Conservation (phyloP, 2,888 invertebrate species). For the Dyspetes luteomarginatus region DNA sequence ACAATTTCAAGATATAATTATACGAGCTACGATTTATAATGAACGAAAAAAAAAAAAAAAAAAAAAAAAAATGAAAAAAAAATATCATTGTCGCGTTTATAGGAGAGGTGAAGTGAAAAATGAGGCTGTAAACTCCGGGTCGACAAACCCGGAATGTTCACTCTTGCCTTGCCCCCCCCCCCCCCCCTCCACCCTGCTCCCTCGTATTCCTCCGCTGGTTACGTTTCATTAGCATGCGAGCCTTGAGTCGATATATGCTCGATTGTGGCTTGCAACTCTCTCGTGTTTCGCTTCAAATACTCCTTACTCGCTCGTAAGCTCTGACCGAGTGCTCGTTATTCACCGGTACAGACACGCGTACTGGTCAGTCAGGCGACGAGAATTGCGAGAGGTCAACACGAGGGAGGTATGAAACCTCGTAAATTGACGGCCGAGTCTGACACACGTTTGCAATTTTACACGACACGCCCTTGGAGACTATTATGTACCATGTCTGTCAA, state of each 20-base stretch:
- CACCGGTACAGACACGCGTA: not conserved
- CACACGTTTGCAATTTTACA: not conserved
- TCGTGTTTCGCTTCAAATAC: slow-evolving; percentile 35
- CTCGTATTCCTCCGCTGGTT: slow-evolving; percentile 5
- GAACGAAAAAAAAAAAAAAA: not conserved
- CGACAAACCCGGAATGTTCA: slow-evolving; percentile 60
- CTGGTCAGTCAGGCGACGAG: not conserved
- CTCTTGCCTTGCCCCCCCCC: slow-evolving; percentile 34
- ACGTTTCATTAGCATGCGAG: slow-evolving; percentile 64
- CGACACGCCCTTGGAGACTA: slow-evolving; percentile 4
- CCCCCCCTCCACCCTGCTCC: not conserved
- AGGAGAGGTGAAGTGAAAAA: slow-evolving; percentile 5
- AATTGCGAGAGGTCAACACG: slow-evolving; percentile 26
- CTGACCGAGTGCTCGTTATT: not conserved
- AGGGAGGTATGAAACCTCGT: slow-evolving; percentile 33
- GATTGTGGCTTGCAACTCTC: slow-evolving; percentile 15
- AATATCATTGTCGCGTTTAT: not conserved
- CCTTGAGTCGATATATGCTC: slow-evolving; percentile 65
- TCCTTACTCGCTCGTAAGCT: slow-evolving; percentile 31
- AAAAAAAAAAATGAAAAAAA: not conserved
- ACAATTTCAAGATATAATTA: slow-evolving; percentile 24
- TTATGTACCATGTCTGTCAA: not conserved
- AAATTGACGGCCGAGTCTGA: slow-evolving; percentile 31
- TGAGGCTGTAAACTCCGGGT: slow-evolving; percentile 55
- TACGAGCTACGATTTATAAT: not conserved